phyloP scores from a whole-genome alignment of 2,888 invertebrate genomes.

The Encarsia formosa region DNA sequence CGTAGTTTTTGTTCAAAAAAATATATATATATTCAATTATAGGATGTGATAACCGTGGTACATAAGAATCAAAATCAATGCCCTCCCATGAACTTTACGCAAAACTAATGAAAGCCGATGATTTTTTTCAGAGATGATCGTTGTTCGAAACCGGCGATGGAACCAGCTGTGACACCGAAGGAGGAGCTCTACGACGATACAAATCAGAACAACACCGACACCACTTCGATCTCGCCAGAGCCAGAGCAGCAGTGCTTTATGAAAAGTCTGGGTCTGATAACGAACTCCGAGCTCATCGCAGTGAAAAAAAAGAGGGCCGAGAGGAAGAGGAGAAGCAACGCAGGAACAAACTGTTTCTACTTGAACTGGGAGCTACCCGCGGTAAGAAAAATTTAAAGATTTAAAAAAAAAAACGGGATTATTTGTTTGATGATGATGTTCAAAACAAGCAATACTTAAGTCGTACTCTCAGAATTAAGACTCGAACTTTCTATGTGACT shows the following conservation, averaged over 20 bases:
- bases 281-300: constrained; percentile 52
- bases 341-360: constrained; percentile 57
- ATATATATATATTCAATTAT: too few relatives aligned
- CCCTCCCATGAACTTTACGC: too few relatives aligned
- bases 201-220: too few relatives aligned
- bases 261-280: constrained; percentile 52
- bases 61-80: too few relatives aligned
- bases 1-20: too few relatives aligned
- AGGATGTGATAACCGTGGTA: too few relatives aligned
- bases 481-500: too few relatives aligned
- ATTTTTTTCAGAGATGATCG: not conserved
- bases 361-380: constrained; percentile 33
- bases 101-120: too few relatives aligned
- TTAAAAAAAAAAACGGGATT: constrained; percentile 24
- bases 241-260: constrained; percentile 50
- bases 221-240: too few relatives aligned
- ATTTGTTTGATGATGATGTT: too few relatives aligned
- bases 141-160: constrained; percentile 22
- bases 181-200: not conserved
- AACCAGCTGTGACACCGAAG: not conserved
- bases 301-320: constrained; percentile 55
- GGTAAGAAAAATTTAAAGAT: constrained; percentile 3
- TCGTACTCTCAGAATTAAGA: too few relatives aligned
- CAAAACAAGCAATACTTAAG: too few relatives aligned
- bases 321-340: constrained; percentile 56